phyloP scores from a whole-genome alignment of 1,140 invertebrate species.

The Heliothis virescens region DNA sequence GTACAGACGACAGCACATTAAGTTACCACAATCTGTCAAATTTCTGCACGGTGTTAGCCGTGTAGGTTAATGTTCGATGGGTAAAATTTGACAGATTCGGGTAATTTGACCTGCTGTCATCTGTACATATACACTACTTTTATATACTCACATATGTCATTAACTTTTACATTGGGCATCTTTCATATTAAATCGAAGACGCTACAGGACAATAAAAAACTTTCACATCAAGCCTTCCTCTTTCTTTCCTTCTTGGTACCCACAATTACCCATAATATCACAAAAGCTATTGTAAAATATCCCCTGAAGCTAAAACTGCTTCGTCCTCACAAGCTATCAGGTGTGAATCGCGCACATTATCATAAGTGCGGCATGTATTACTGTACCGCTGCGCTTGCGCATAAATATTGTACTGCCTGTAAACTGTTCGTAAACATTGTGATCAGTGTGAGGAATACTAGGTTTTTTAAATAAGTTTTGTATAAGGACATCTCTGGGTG shows the following conservation, averaged over 20 bases:
- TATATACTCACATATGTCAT: no score
- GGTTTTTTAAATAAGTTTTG: not conserved
- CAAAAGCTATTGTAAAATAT: not conserved
- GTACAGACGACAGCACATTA: no score
- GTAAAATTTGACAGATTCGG: no score
- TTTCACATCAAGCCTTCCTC: no score
- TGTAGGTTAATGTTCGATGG: no score
- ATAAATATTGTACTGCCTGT: conserved; percentile 3
- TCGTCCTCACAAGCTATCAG: conserved; percentile 4
- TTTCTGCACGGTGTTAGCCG: no score
- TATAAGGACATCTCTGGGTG: not conserved
- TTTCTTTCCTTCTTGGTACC: not conserved
- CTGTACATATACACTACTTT: no score
- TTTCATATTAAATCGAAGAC: no score
- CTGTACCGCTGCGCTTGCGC: not conserved
- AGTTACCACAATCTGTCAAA: no score
- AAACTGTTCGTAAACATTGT: not conserved
- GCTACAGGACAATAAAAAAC: no score
- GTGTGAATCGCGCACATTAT: conserved; percentile 32
- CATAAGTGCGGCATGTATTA: conserved; percentile 7
- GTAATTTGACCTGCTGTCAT: no score
- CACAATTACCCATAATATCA: not conserved
- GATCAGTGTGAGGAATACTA: not conserved
- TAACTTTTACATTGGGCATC: no score
- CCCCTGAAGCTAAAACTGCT: not conserved